These are phyloP conservation scores for Archips crataeganus DNA, from an alignment of 2,888 invertebrate genomes.

Conservation along the genomic window DNA sequence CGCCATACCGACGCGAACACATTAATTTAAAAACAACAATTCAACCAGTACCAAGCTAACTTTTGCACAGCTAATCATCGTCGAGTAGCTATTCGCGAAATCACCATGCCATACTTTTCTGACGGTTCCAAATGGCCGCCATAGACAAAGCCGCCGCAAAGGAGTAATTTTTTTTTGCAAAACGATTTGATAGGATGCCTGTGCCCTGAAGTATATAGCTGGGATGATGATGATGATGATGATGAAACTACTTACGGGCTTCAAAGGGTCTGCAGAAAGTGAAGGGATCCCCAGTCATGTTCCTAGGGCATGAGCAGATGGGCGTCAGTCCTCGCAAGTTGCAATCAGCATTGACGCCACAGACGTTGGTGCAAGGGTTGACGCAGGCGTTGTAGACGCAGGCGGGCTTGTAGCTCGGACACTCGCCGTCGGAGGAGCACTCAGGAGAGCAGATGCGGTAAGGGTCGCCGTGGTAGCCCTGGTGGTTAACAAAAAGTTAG, in stretches of 20 bases:
- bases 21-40: too few relatives aligned
- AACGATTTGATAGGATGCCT: too few relatives aligned
- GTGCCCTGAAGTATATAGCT: too few relatives aligned
- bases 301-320: conserved; percentile 93
- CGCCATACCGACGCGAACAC: too few relatives aligned
- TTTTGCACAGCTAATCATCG: too few relatives aligned
- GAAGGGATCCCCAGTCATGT: conserved; percentile 96
- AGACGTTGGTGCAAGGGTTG: conserved; percentile 93
- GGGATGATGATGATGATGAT: too few relatives aligned
- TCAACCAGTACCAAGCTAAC: too few relatives aligned
- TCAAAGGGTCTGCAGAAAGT: conserved; percentile 92
- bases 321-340: conserved; percentile 92
- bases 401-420: conserved; percentile 91
- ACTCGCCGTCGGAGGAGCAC: conserved; percentile 92
- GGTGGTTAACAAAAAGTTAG: not conserved
- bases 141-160: too few relatives aligned
- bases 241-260: conserved; percentile 85
- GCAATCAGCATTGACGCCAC: conserved; percentile 93
- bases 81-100: too few relatives aligned
- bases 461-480: conserved; percentile 93
- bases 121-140: too few relatives aligned
- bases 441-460: conserved; percentile 92
- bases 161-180: too few relatives aligned
- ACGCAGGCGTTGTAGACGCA: conserved; percentile 93
- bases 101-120: too few relatives aligned